A percentile compares a stretch with the other conserved stretches of the same genome.
These are phyloP conservation scores for Ia io DNA, from an alignment of 2,113 vertebrate genomes.

Conservation along the genomic window DNA sequence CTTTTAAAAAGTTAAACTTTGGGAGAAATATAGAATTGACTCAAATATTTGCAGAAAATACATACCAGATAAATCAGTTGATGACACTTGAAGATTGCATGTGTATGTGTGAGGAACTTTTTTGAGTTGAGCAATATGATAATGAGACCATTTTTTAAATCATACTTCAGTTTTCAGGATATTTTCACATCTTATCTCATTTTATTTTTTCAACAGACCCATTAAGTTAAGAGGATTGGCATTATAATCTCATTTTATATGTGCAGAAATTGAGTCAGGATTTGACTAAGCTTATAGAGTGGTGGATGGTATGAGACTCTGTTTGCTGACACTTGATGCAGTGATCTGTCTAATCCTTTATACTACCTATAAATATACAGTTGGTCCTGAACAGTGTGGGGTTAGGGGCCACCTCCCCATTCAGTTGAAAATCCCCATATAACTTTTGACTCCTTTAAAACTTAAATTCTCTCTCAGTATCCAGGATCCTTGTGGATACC, in stretches of 20 bases:
- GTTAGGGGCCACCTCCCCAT: neutral
- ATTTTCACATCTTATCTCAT: neutral
- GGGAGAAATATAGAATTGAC: constrained; percentile 1
- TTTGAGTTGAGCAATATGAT: constrained; percentile 36
- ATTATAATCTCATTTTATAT: neutral
- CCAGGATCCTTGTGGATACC: neutral
- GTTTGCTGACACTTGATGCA: neutral
- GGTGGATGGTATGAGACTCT: neutral
- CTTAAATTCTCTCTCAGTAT: neutral
- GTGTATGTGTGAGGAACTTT: constrained; percentile 6
- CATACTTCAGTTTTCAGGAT: neutral
- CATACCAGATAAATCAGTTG: neutral
- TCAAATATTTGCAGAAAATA: neutral
- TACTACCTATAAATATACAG: neutral
- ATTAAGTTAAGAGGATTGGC: neutral
- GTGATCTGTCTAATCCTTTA: neutral
- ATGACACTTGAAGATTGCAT: neutral
- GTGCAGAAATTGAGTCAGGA: neutral
- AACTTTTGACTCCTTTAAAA: neutral
- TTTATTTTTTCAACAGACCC: neutral
- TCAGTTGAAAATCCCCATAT: neutral
- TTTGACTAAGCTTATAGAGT: neutral
- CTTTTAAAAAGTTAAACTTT: neutral
- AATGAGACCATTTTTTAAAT: neutral
- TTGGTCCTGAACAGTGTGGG: neutral